Evolutionary conservation across 1,140 invertebrate genomes (phyloP), one percentile per base, ranked within the genome.

Genomic region (Hyles vespertilio): DNA sequence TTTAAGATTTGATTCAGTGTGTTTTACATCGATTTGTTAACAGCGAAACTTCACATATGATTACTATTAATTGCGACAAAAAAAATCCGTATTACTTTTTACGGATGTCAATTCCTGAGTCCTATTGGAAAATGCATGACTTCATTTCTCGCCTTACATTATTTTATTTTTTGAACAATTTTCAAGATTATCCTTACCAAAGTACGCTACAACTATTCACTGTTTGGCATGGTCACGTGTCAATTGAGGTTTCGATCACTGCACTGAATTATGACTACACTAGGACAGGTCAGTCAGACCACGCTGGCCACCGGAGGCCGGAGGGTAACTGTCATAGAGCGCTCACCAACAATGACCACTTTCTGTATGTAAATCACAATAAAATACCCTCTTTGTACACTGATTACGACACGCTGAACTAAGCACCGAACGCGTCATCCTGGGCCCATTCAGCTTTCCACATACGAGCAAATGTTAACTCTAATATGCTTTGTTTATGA

Each of bases 281-380:
- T 36, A 40, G 32, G 44, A 46, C 34, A 55, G 63, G 64, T 63
- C 63, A 57, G 47, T 33, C 56, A 59, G 67, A 71, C 72, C 67
- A 73, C 65, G 59, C 70, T 59, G 61, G 62, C 61, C 52, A 43
- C 45, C 67, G 67, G 74, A 61, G 76, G 71, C 63, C 73, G 54
- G 63, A 70, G 70, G 71, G 71, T 67, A 69, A 84, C 85, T 84
- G 83, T 79, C 71, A 83, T 74, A 74, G 78, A 74, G 72, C 67
- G 59, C 58, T 58, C 72, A 67, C 61, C 73, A 63, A 83, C 83
- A 84, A 82, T 85, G 79, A 59, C 65, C 72, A 83, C 72, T 74
- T 78, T 78, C 75, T 77, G 76, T 81, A 77, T 87, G 79, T 79
- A 83, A 83, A 83, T 84, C 79, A 85, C 81, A 84, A 84, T 85